Evolutionary conservation across 1,140 invertebrate genomes (phyloP), one percentile per base, ranked within the genome.

Genomic region (Branchinecta lindahli): DNA sequence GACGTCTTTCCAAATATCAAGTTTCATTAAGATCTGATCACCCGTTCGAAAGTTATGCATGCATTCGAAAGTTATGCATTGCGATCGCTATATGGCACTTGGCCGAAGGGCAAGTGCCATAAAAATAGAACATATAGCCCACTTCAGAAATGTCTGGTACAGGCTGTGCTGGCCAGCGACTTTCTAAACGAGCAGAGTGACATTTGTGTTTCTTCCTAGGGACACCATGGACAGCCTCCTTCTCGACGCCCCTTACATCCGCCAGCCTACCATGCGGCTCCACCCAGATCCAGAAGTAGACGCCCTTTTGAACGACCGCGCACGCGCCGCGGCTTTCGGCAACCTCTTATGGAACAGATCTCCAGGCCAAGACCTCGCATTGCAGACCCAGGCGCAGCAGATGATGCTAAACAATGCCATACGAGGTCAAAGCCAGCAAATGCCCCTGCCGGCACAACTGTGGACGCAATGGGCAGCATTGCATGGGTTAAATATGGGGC

Each of bases 211-310:
- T 33, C 33, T 33, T 33, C 5, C 33, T 33, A 61, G 52, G 52
- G 52, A 61, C 18, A 61, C 52, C 12, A 61, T 61, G 52, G 52
- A 61, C 18, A 61, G 12, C 52, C 18, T 61, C 12, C 52, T 61
- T 61, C 52, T 61, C 2, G 52, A 61, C 18, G 12, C 52, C 12
- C 18, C 52, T 6, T 61, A 61, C 18, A 61, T 20, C 12, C 52
- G 52, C 12, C 52, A 12, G 12, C 52, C 52, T 4, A 12, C 52
- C 12, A 15, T 61, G 52, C 52, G 52, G 52, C 52, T 61, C 2
- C 52, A 61, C 18, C 52, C 52, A 15, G 52, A 61, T 61, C 52
- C 52, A 61, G 52, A 61, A 61, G 52, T 61, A 15, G 52, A 61
- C 18, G 52, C 52, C 12, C 12, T 61, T 61, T 20, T 61, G 12